Evolutionary conservation across 2,888 invertebrate genomes (phyloP).

Genomic region (Amphiduros pacificus): DNA sequence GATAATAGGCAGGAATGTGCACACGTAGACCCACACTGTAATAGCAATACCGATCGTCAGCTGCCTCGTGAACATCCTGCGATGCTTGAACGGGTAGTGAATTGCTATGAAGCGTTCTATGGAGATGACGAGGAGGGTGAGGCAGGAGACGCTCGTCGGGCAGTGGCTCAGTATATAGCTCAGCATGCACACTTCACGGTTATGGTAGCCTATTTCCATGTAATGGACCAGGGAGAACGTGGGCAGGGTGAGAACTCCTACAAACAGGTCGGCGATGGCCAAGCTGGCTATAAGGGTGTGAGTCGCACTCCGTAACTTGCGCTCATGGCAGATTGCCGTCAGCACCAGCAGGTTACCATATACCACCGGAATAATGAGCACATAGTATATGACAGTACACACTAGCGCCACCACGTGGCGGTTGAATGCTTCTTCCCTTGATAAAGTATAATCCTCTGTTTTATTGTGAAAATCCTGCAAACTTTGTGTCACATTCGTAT

Average conservation of each 20-base stretch:
- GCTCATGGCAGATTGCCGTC: conserved; percentile 1
- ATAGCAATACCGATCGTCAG: background rate
- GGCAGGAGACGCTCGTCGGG: conserved; percentile 11
- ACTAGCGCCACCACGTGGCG: background rate
- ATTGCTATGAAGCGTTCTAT: conserved; percentile 12
- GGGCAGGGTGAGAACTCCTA: conserved; percentile 11
- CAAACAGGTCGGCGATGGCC: conserved; percentile 9
- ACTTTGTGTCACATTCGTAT: no score
- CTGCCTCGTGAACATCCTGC: conserved; percentile 5
- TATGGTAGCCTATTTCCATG: background rate
- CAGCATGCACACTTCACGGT: no score
- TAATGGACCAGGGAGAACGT: conserved; percentile 8
- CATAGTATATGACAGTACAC: background rate
- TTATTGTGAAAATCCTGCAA: no score
- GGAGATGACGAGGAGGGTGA: conserved; percentile 6
- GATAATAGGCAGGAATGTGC: background rate
- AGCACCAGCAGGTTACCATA: conserved; percentile 14
- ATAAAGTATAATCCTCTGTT: no score
- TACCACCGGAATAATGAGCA: conserved; percentile 11
- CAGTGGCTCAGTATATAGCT: conserved; percentile 14
- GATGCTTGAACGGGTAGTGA: conserved; percentile 10
- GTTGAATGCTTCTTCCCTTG: no score
- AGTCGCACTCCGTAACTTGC: conserved; percentile 2
- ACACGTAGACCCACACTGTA: conserved; percentile 13
- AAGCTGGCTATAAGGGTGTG: conserved; percentile 10